These are phyloP conservation scores for Scomberomorus guttatus DNA, from an alignment of 2,797 vertebrate genomes.

Conservation along the genomic window DNA sequence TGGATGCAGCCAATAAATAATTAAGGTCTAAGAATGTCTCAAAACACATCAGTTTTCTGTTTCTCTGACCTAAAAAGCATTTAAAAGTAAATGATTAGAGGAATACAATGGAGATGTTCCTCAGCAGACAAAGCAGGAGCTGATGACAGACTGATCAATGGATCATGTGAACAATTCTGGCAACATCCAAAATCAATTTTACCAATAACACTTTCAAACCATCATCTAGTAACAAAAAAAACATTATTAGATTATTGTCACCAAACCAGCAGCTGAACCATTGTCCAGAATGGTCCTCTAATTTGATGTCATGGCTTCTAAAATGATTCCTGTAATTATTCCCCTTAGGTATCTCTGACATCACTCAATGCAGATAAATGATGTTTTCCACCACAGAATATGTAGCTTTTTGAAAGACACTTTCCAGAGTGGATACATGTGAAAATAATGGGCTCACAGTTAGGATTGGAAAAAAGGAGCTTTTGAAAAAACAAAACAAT, in stretches of 20 bases:
- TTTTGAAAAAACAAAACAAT: too few species aligned
- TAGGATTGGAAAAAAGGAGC: not conserved
- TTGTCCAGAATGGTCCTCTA: constrained; percentile 15
- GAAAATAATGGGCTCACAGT: not conserved
- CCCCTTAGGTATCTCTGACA: not conserved
- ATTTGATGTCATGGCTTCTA: constrained; percentile 11
- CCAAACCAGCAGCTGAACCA: constrained; percentile 1
- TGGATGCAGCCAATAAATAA: not conserved
- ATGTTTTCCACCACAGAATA: not conserved
- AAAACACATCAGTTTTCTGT: not conserved
- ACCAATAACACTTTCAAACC: not conserved
- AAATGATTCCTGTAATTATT: constrained; percentile 8
- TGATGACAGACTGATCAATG: constrained; percentile 18
- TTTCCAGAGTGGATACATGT: not conserved
- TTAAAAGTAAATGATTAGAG: not conserved
- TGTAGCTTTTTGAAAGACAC: not conserved
- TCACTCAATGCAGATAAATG: not conserved
- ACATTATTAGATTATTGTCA: constrained; percentile 1
- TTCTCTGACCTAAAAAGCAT: not conserved
- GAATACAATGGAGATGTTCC: constrained; percentile 7
- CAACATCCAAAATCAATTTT: not conserved
- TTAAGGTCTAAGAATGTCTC: not conserved
- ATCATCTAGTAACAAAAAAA: not conserved
- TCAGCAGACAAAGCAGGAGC: constrained; percentile 9
- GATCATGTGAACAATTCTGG: not conserved